phyloP scores from a whole-genome alignment of 92 coral and sea anemone genomes.

The Epizoanthus fatuus region DNA sequence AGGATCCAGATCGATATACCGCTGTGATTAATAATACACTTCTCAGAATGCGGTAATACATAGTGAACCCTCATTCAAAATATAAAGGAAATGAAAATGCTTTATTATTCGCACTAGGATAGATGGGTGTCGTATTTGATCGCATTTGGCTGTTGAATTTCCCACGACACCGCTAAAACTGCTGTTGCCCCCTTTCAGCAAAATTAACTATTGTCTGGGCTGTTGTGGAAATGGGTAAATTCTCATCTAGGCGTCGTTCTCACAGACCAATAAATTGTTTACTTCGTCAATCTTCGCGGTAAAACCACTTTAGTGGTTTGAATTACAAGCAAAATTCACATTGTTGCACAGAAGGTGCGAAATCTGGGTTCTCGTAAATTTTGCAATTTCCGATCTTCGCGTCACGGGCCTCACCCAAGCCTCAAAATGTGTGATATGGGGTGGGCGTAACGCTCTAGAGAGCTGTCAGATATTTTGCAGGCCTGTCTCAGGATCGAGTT shows the following conservation, averaged over 20 bases:
- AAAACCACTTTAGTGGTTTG: slow-evolving; percentile 21
- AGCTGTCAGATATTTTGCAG: slow-evolving; percentile 46
- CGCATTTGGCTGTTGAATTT: background rate
- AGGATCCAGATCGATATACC: background rate
- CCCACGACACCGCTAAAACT: background rate
- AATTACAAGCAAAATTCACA: background rate
- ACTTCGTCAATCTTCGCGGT: slow-evolving; percentile 12
- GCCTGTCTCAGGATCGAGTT: slow-evolving; percentile 32
- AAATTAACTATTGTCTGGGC: background rate
- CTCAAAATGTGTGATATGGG: slow-evolving; percentile 36
- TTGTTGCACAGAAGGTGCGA: slow-evolving; percentile 1
- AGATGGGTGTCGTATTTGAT: background rate
- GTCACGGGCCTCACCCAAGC: slow-evolving; percentile 33
- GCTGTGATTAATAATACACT: slow-evolving; percentile 9
- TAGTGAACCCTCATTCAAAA: background rate
- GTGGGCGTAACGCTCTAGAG: slow-evolving; percentile 34
- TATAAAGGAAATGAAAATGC: background rate
- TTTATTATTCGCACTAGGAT: slow-evolving; percentile 8
- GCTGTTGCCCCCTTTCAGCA: background rate
- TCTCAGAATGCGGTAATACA: background rate
- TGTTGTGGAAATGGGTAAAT: background rate
- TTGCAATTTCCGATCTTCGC: slow-evolving; percentile 27
- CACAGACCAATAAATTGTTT: slow-evolving; percentile 12
- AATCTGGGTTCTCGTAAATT: slow-evolving; percentile 21
- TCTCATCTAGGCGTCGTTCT: background rate